Percentiles rank a stretch among this genome's conserved stretches.
Evolutionary conservation across 2,888 invertebrate genomes (phyloP).

Genomic region (Xestia c-nigrum): DNA sequence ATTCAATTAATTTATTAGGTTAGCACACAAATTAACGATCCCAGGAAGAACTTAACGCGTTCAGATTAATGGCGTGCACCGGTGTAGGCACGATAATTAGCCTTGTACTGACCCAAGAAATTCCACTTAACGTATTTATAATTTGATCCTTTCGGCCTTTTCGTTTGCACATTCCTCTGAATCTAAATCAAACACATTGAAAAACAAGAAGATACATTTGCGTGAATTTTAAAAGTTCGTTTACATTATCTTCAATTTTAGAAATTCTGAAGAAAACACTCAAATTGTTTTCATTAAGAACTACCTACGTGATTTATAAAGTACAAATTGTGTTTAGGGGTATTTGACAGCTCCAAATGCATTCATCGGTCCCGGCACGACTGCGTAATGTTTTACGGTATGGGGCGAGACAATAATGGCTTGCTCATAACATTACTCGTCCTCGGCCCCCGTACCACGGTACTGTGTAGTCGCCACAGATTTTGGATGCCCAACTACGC

Average conservation of each 20-base stretch:
- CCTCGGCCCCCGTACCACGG: conserved; percentile 85
- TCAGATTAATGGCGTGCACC: conserved; percentile 75
- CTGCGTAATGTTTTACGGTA: conserved; percentile 91
- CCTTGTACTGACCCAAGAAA: conserved; percentile 60
- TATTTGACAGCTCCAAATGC: conserved; percentile 84
- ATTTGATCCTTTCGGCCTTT: conserved; percentile 49
- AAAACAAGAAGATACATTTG: conserved; percentile 33
- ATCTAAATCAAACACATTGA: conserved; percentile 26
- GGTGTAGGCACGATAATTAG: conserved; percentile 67
- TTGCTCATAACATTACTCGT: conserved; percentile 91
- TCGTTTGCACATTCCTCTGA: conserved; percentile 43
- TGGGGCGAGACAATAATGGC: conserved; percentile 91
- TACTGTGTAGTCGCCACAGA: conserved; percentile 76
- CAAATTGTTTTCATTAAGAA: conserved; percentile 56
- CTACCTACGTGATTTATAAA: conserved; percentile 52
- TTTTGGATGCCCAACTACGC: conserved; percentile 71
- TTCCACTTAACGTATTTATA: conserved; percentile 56
- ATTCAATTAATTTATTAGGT: conserved; percentile 86
- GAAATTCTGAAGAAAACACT: conserved; percentile 41
- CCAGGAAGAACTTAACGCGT: conserved; percentile 83
- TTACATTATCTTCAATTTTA: conserved; percentile 39
- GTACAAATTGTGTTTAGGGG: conserved; percentile 67
- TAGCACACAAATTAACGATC: conserved; percentile 84
- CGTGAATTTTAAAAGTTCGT: conserved; percentile 19
- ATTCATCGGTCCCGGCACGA: conserved; percentile 83